Evolutionary conservation across 2,797 vertebrate species (phyloP).

Genomic region (Neoniphon sammara): DNA sequence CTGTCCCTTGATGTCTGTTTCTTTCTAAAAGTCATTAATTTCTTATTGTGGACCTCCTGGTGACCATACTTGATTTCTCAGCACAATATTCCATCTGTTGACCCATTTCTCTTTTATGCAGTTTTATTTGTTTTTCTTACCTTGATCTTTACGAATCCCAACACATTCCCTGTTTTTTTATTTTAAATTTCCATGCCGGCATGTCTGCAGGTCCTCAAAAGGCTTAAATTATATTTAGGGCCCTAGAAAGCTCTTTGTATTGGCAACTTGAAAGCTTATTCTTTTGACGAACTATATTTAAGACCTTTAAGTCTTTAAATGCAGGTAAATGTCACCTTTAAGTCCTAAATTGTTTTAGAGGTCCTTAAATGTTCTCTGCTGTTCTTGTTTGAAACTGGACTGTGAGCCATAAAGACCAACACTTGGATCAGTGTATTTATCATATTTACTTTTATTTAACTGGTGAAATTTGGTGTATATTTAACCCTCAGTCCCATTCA

Average conservation of each 20-base stretch:
- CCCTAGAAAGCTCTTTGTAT: too few relatives aligned
- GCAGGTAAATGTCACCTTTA: too few relatives aligned
- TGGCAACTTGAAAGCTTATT: too few relatives aligned
- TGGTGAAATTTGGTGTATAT: background rate
- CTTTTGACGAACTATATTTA: constrained; percentile 1
- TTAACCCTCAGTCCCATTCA: background rate
- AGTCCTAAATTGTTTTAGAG: too few relatives aligned
- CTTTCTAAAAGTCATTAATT: background rate
- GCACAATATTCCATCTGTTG: background rate
- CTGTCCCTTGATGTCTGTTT: constrained; percentile 17
- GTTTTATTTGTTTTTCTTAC: background rate
- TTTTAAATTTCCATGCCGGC: constrained; percentile 22
- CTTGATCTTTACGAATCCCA: background rate
- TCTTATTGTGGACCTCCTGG: constrained; percentile 26
- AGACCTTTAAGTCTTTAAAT: background rate
- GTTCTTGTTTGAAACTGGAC: background rate
- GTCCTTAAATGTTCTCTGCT: too few relatives aligned
- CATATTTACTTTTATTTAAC: background rate
- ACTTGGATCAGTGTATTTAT: background rate
- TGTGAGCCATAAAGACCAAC: background rate
- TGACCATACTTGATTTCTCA: constrained; percentile 16
- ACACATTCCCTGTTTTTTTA: constrained; percentile 1
- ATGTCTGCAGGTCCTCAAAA: constrained; percentile 45
- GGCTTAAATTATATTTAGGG: background rate
- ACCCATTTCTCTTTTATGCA: background rate